Evolutionary conservation across 35 echinoderm and acorn worm species (phyloP).

Genomic region (Stichopus chloronotus): DNA sequence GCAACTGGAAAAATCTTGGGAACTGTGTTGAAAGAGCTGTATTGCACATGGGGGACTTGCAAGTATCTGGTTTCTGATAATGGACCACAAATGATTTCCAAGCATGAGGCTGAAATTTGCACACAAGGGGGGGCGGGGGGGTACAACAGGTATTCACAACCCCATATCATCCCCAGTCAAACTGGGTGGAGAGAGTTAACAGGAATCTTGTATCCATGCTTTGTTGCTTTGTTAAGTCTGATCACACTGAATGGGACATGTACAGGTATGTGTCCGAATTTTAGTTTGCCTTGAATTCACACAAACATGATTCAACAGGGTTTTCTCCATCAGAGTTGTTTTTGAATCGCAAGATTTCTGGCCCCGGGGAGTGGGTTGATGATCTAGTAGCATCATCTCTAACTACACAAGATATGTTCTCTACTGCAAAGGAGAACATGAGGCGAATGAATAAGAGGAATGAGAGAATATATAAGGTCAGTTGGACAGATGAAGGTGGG

Average conservation of each 20-base stretch:
- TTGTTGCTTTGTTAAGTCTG: neutral
- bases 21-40: neutral
- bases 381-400: too few relatives aligned
- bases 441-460: too few relatives aligned
- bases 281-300: neutral
- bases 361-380: neutral
- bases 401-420: too few relatives aligned
- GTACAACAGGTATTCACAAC: too few relatives aligned
- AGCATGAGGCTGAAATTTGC: neutral
- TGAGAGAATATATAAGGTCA: too few relatives aligned
- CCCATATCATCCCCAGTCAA: too few relatives aligned
- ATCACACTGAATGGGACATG: neutral
- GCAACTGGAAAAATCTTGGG: slow-evolving; percentile 8
- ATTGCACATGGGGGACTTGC: slow-evolving; percentile 35
- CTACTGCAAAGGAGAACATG: too few relatives aligned
- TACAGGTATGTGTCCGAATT: neutral
- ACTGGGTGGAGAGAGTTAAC: neutral
- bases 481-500: too few relatives aligned
- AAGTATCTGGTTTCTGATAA: too few relatives aligned
- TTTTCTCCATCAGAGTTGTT: neutral
- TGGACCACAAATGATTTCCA: too few relatives aligned
- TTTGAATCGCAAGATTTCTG: neutral
- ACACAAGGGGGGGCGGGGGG: too few relatives aligned
- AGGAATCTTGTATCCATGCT: neutral
- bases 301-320: too few relatives aligned